Percentiles rank a stretch among this genome's conserved stretches.
Evolutionary conservation across 1,140 invertebrate species (phyloP).

Genomic region (Xylocopa sonorina): DNA sequence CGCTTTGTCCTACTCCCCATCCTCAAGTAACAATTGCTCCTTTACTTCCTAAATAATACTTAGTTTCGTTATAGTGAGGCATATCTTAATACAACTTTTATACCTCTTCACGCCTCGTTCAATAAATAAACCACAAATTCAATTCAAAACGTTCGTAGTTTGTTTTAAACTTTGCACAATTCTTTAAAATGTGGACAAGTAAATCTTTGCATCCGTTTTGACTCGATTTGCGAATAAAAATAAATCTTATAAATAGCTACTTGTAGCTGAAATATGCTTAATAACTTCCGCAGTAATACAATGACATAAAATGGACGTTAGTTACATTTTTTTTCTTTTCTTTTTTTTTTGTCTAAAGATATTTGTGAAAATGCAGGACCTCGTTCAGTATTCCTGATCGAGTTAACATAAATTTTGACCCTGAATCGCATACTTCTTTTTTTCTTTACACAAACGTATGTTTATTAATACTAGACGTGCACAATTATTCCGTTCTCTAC

Average conservation of each 20-base stretch:
- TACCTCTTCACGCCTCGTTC: slow-evolving; percentile 60
- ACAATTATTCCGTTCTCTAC: slow-evolving; percentile 70
- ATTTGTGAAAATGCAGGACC: slow-evolving; percentile 78
- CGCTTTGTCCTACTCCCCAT: slow-evolving; percentile 22
- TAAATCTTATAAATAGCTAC: slow-evolving; percentile 62
- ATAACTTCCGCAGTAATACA: slow-evolving; percentile 62
- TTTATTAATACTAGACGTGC: slow-evolving; percentile 76
- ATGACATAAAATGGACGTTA: slow-evolving; percentile 51
- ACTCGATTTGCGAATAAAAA: slow-evolving; percentile 46
- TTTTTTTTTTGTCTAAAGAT: slow-evolving; percentile 56
- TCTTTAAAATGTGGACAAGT: slow-evolving; percentile 41
- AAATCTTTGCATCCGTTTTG: slow-evolving; percentile 49
- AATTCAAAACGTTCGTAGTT: slow-evolving; percentile 25
- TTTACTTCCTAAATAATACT: slow-evolving; percentile 51
- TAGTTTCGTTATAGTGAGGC: slow-evolving; percentile 66
- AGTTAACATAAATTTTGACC: slow-evolving; percentile 63
- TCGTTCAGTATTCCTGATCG: slow-evolving; percentile 62
- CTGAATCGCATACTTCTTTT: slow-evolving; percentile 65
- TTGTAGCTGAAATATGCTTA: slow-evolving; percentile 56
- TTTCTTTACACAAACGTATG: slow-evolving; percentile 64
- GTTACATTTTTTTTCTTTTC: slow-evolving; percentile 20
- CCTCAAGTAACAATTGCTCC: slow-evolving; percentile 30
- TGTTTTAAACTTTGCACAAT: slow-evolving; percentile 7
- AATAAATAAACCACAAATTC: slow-evolving; percentile 32
- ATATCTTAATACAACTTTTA: slow-evolving; percentile 69